Base-by-base conservation (phyloP, 2,113 vertebrate species). In the Cisticola juncidis region DNA sequence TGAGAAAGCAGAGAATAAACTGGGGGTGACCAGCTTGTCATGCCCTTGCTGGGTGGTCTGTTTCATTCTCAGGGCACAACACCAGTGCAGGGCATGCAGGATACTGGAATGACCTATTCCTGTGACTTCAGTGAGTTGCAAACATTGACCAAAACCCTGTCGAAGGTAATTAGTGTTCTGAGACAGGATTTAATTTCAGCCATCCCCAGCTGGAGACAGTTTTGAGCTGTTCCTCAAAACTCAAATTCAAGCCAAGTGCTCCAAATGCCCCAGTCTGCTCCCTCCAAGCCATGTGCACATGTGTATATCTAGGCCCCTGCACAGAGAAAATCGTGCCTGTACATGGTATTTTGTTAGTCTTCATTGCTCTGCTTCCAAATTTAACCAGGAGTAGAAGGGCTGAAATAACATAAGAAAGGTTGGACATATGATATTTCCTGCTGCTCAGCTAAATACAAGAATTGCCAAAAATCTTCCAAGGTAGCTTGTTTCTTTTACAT, bases 381-480 rank as follows among this genome's bases (percentile, higher is more conserved):
- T 86, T 95, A 96, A 95, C 92, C 94, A 93, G 90, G 96, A 96
- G 92, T 96, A 81, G 94, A 96, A 95, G 80, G 88, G 82, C 95
- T 97, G 95, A 95, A 97, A 96, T 95, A 96, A 94, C 88, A 86
- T 68, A 93, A 94, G 88, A 92, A 94, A 74, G 85, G 72, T 88
- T 97, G 90, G 82, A 94, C 45, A 97, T 92, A 88, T 0, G 83
- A 96, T 97, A 96, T 94, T 96, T 97, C 95, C 95, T 94, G 95
- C 93, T 92, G 92, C 92, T 96, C 93, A 86, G 90, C 90, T 96
- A 96, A 96, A 96, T 88, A 94, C 25, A 72, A 47, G 86, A 92
- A 86, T 93, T 97, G 96, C 92, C 94, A 96, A 90, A 88, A 96
- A 93, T 86, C 90, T 94, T 97, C 93, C 95, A 95, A 97, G 90